phyloP scores from a whole-genome alignment of 2,888 invertebrate species.

The Altica lythri region DNA sequence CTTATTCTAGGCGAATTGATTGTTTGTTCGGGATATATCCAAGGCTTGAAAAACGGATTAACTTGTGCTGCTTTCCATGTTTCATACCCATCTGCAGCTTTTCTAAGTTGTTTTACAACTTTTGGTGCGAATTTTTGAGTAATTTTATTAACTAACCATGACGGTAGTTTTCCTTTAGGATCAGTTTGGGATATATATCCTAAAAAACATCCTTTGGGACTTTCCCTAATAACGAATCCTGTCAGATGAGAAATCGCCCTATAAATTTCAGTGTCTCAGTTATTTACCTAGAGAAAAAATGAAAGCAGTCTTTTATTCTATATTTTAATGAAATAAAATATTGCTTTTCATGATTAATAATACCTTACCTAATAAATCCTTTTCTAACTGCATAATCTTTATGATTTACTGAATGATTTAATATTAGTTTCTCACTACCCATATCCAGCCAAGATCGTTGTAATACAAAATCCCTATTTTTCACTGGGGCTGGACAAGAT shows the following conservation, averaged over 20 bases:
- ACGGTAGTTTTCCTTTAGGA: conserved; percentile 84
- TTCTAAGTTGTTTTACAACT: conserved; percentile 79
- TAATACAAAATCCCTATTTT: conserved; percentile 89
- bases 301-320: conserved; percentile 9
- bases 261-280: conserved; percentile 17
- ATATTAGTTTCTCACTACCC: conserved; percentile 82
- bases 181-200: conserved; percentile 91
- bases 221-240: conserved; percentile 70
- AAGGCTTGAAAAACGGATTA: conserved; percentile 80
- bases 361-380: conserved; percentile 72
- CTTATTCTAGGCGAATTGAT: conserved; percentile 73
- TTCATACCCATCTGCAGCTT: conserved; percentile 80
- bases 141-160: conserved; percentile 87
- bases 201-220: conserved; percentile 71
- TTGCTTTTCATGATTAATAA: too few relatives aligned
- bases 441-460: conserved; percentile 92
- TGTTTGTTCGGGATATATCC: conserved; percentile 83
- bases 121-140: conserved; percentile 88
- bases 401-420: conserved; percentile 90
- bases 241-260: conserved; percentile 68
- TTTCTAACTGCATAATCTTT: conserved; percentile 83
- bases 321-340: too few relatives aligned
- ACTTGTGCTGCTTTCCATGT: conserved; percentile 79
- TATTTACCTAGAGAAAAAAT: conserved; percentile 6
- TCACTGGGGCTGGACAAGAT: conserved; percentile 84